Conservation (phyloP, 2,113 vertebrate genomes). For the Nannospalax galili region DNA sequence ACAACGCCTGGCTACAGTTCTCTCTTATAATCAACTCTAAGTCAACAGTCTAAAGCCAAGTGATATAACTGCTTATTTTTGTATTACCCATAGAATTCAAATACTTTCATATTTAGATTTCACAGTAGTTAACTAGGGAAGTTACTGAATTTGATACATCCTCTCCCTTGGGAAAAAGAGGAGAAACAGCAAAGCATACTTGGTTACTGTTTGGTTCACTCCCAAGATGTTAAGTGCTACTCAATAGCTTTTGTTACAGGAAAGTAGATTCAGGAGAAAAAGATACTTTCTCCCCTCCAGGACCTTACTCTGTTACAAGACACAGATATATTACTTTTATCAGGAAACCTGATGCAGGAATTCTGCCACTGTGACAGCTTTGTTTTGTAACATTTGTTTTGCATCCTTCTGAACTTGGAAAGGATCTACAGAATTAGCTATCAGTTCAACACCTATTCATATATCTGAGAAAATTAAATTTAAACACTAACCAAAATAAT, state of each 20-base stretch:
- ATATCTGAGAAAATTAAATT: slow-evolving; percentile 1
- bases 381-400: slow-evolving; percentile 10
- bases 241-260: background rate
- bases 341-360: background rate
- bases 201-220: background rate
- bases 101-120: background rate
- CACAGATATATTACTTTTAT: background rate
- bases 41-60: background rate
- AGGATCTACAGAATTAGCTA: background rate
- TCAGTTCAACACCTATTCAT: background rate
- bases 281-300: background rate
- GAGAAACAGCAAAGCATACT: background rate
- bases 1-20: too few relatives aligned
- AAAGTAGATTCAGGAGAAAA: background rate
- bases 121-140: background rate
- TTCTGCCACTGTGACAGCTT: background rate
- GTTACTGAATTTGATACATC: background rate
- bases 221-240: background rate
- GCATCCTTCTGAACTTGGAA: background rate
- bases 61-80: background rate
- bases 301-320: background rate
- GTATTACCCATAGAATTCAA: background rate
- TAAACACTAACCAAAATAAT: slow-evolving; percentile 15
- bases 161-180: background rate
- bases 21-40: slow-evolving; percentile 1